A percentile compares a stretch with the other conserved stretches of the same genome.
Evolutionary conservation across 2,888 invertebrate genomes (phyloP).

Genomic region (Schrankia costaestrigalis): DNA sequence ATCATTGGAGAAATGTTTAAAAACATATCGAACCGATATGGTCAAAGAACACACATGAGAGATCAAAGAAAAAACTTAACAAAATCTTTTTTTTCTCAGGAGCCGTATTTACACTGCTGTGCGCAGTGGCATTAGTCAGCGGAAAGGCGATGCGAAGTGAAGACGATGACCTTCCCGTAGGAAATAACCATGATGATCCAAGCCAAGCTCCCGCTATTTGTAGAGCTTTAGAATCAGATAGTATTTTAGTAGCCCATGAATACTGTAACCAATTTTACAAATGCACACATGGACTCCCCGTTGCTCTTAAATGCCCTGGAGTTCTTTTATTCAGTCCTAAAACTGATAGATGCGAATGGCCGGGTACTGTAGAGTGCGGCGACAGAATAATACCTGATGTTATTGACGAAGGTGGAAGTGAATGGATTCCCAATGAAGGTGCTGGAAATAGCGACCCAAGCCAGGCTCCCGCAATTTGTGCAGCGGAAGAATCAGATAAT

Average conservation of each 20-base stretch:
- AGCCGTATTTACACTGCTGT: slow-evolving; percentile 13
- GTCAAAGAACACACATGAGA: no score
- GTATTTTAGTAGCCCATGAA: slow-evolving; percentile 40
- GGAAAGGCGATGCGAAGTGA: slow-evolving; percentile 3
- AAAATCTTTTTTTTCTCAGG: no score
- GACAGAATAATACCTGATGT: slow-evolving; percentile 18
- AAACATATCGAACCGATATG: no score
- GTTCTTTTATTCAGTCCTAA: slow-evolving; percentile 36
- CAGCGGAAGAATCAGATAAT: slow-evolving; percentile 27
- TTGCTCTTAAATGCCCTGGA: slow-evolving; percentile 27
- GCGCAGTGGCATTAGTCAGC: slow-evolving; percentile 5
- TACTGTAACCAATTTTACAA: slow-evolving; percentile 48
- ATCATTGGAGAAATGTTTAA: no score
- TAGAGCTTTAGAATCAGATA: slow-evolving; percentile 29
- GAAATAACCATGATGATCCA: slow-evolving; percentile 19
- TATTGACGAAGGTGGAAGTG: neutral
- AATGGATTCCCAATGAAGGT: slow-evolving; percentile 7
- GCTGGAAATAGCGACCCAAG: slow-evolving; percentile 18
- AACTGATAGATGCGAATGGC: slow-evolving; percentile 44
- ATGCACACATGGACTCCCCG: slow-evolving; percentile 33
- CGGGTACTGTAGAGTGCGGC: slow-evolving; percentile 40
- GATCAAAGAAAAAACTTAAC: no score
- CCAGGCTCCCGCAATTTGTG: slow-evolving; percentile 35
- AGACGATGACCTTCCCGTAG: neutral
- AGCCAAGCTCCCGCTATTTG: slow-evolving; percentile 36